These are phyloP conservation scores for Proteles cristata DNA, from an alignment of 2,113 vertebrate species.

Conservation along the genomic window DNA sequence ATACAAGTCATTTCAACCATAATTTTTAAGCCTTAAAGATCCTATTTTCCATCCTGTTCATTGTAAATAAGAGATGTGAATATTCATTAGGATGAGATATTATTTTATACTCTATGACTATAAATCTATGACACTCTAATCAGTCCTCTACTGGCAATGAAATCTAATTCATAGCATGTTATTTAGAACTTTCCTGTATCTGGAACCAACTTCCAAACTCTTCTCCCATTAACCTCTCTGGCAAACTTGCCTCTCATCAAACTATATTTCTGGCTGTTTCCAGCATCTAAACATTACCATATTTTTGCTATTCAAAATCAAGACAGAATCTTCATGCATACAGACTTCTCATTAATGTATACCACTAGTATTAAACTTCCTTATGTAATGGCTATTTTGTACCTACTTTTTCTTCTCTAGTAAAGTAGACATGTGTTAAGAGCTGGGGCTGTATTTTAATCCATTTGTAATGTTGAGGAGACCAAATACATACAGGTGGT, in stretches of 20 bases:
- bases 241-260: neutral
- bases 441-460: neutral
- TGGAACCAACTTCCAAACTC: neutral
- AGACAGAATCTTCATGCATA: neutral
- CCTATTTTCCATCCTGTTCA: neutral
- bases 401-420: neutral
- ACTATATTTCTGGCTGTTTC: neutral
- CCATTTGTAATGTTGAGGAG: neutral
- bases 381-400: neutral
- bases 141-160: neutral
- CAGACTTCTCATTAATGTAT: neutral
- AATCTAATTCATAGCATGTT: neutral
- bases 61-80: neutral
- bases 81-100: neutral
- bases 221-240: neutral
- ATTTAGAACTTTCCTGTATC: neutral
- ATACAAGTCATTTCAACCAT: neutral
- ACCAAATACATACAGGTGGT: neutral
- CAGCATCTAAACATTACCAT: neutral
- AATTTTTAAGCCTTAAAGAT: neutral
- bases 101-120: neutral
- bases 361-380: neutral
- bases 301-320: neutral
- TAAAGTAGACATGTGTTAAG: neutral
- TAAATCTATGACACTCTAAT: neutral